These are phyloP conservation scores for Poecile montanus DNA, from an alignment of 2,797 vertebrate genomes.

Conservation along the genomic window DNA sequence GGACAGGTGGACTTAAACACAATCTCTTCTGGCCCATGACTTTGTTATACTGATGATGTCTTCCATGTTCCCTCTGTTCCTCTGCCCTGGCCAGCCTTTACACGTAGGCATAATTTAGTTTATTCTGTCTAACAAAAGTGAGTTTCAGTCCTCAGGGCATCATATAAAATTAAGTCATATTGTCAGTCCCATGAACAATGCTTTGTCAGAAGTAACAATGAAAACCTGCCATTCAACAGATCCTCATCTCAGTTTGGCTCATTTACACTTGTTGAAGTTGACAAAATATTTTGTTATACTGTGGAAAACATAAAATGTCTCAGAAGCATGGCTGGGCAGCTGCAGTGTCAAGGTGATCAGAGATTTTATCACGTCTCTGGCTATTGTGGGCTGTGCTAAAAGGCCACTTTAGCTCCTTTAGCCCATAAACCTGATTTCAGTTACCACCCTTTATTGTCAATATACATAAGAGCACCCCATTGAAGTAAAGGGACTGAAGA, in stretches of 20 bases:
- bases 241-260: not conserved
- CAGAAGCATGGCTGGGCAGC: not conserved
- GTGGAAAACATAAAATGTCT: not conserved
- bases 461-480: not conserved
- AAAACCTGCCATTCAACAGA: not conserved
- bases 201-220: not conserved
- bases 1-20: not conserved
- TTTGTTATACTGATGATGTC: not conserved
- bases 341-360: accelerated
- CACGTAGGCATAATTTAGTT: not conserved
- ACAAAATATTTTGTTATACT: not conserved
- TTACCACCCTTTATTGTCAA: not conserved
- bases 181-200: not conserved
- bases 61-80: not conserved
- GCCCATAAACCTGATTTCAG: not conserved
- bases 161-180: not conserved
- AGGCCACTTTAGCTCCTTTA: not conserved
- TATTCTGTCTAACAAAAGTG: not conserved
- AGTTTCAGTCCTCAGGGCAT: not conserved
- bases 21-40: not conserved
- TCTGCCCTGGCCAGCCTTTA: not conserved
- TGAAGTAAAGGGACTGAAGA: not conserved
- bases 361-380: not conserved
- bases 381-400: not conserved
- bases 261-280: not conserved